A percentile compares a stretch with the other conserved stretches of the same genome.
Conservation (phyloP, 2,888 invertebrate species). For the Rhagonycha lutea region DNA sequence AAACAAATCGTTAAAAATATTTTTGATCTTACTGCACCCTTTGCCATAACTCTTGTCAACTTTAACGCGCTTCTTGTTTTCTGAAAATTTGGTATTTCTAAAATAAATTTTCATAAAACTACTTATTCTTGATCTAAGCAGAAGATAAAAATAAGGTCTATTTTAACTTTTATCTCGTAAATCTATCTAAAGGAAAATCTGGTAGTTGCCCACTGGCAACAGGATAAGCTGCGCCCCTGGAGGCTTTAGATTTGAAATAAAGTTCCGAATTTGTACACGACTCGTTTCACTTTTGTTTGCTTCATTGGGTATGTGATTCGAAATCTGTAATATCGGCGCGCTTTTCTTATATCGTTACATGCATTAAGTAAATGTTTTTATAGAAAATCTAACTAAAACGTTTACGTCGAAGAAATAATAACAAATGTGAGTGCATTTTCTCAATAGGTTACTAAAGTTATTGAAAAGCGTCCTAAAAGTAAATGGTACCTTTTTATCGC, state of each 20-base stretch:
- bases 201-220: constrained; percentile 25
- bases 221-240: constrained; percentile 27
- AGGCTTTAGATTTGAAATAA: constrained; percentile 27
- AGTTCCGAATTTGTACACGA: constrained; percentile 29
- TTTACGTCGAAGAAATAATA: not conserved
- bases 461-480: not conserved
- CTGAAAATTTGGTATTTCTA: not conserved
- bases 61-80: not conserved
- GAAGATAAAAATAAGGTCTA: constrained; percentile 22
- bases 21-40: not conserved
- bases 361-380: constrained; percentile 24
- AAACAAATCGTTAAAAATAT: not conserved
- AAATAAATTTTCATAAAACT: not conserved
- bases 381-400: constrained; percentile 2
- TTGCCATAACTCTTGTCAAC: not conserved
- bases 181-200: constrained; percentile 23
- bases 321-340: constrained; percentile 29
- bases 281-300: constrained; percentile 30
- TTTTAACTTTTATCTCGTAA: constrained; percentile 29
- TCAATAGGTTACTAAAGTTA: not conserved
- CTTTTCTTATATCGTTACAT: constrained; percentile 27
- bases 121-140: not conserved
- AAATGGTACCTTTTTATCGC: not conserved
- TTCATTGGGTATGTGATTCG: constrained; percentile 26
- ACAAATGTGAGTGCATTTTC: not conserved